Evolutionary conservation across 2,888 invertebrate genomes (phyloP).

Genomic region (Plagodis pulveraria): DNA sequence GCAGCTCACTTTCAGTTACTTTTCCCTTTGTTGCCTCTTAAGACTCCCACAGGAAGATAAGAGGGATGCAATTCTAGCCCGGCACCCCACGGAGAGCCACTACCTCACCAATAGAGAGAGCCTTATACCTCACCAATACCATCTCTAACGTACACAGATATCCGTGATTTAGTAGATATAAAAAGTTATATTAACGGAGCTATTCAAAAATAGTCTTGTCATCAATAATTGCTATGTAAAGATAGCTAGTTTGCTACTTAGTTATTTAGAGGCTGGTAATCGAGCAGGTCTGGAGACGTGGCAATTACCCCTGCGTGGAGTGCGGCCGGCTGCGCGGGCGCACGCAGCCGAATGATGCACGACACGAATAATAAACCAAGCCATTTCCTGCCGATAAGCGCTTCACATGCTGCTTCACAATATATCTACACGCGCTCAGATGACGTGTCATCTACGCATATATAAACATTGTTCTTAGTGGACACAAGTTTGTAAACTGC

Average conservation of each 20-base stretch:
- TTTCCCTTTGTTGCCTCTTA: too few species aligned
- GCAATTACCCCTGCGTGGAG: conserved; percentile 70
- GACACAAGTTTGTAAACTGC: neutral
- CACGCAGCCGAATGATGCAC: conserved; percentile 76
- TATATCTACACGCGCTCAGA: conserved; percentile 44
- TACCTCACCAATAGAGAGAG: too few species aligned
- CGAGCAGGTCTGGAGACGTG: conserved; percentile 36
- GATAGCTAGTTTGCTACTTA: neutral
- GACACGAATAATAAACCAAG: conserved; percentile 84
- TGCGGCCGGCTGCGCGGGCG: conserved; percentile 58
- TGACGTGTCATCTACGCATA: conserved; percentile 21
- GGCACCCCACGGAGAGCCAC: too few species aligned
- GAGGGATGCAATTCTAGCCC: too few species aligned
- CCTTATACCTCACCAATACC: too few species aligned
- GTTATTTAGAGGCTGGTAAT: neutral
- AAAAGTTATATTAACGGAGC: too few species aligned
- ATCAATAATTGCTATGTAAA: too few species aligned
- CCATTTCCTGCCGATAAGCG: conserved; percentile 83
- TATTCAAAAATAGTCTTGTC: too few species aligned
- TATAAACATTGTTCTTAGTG: conserved; percentile 2
- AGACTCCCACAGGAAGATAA: too few species aligned
- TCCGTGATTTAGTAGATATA: too few species aligned
- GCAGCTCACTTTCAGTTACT: too few species aligned
- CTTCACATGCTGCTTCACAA: conserved; percentile 60
- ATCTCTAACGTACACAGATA: too few species aligned